Evolutionary conservation across 1,140 invertebrate species (phyloP).

Genomic region (Triops longicaudatus): DNA sequence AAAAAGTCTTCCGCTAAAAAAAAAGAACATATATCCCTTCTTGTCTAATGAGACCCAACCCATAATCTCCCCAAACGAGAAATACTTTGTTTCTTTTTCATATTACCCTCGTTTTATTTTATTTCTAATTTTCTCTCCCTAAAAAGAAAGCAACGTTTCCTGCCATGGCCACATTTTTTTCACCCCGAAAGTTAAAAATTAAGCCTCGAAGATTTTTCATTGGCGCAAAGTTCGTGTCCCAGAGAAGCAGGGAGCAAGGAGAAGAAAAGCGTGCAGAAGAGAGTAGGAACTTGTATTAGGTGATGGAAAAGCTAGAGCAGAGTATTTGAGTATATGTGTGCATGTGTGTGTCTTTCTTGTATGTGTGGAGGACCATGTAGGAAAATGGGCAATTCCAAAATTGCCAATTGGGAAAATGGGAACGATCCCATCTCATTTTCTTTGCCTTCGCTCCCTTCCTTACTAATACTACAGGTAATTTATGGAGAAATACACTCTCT

Average conservation of each 20-base stretch:
- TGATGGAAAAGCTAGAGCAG: neutral
- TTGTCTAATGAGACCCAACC: slow-evolving; percentile 14
- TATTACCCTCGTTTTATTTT: neutral
- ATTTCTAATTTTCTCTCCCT: neutral
- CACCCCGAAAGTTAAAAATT: neutral
- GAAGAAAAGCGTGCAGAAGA: neutral
- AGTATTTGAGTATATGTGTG: neutral
- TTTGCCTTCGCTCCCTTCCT: too few species aligned
- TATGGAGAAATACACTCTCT: neutral
- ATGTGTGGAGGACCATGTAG: neutral
- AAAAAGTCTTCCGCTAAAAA: neutral
- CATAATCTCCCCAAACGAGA: neutral
- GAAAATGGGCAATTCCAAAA: neutral
- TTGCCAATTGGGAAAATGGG: neutral
- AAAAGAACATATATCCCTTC: neutral
- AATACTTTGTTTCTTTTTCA: neutral
- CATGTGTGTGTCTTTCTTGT: neutral
- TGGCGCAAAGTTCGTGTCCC: neutral
- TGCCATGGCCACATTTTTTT: neutral
- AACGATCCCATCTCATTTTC: neutral
- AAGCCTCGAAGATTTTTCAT: neutral
- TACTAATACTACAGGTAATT: neutral
- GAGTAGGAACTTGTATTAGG: neutral
- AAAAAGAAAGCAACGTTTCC: neutral
- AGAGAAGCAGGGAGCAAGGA: neutral